A percentile compares a stretch with the other conserved stretches of the same genome.
phyloP scores from a whole-genome alignment of 2,888 invertebrate genomes.

The Drosophila limbata region DNA sequence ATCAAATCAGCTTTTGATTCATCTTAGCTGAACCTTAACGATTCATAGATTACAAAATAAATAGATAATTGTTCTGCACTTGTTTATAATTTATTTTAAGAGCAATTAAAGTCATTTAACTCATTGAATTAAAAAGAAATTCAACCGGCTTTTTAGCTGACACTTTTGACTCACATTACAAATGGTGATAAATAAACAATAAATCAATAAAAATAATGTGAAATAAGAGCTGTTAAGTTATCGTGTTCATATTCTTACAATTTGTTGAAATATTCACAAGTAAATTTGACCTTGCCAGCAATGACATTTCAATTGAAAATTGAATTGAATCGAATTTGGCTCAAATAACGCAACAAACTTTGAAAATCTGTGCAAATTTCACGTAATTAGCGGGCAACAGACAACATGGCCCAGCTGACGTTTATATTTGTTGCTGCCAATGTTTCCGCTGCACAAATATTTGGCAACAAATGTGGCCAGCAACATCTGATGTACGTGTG shows the following conservation, averaged over 20 bases:
- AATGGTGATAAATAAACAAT: constrained; percentile 2
- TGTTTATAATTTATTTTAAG: constrained; percentile 38
- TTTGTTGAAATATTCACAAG: constrained; percentile 9
- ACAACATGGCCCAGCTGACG: constrained; percentile 21
- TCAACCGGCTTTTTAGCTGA: constrained; percentile 38
- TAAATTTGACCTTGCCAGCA: constrained; percentile 30
- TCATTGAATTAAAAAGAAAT: constrained; percentile 39
- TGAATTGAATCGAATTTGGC: constrained; percentile 28
- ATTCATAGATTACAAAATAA: background rate
- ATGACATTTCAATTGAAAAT: constrained; percentile 4
- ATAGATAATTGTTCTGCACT: constrained; percentile 18
- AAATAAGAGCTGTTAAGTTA: background rate
- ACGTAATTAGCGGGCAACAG: constrained; percentile 24
- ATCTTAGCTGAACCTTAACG: background rate
- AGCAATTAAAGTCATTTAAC: constrained; percentile 64
- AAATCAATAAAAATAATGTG: constrained; percentile 1
- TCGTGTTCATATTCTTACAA: background rate
- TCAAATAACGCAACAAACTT: constrained; percentile 13
- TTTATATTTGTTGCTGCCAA: constrained; percentile 26
- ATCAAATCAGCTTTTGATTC: background rate
- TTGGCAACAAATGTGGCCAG: constrained; percentile 58
- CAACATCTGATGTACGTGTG: constrained; percentile 16
- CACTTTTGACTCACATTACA: constrained; percentile 28
- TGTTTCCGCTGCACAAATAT: constrained; percentile 69
- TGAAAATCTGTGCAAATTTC: constrained; percentile 15